These are phyloP conservation scores for Drosophila tropicalis DNA, from an alignment of 1,140 invertebrate species.

Conservation along the genomic window DNA sequence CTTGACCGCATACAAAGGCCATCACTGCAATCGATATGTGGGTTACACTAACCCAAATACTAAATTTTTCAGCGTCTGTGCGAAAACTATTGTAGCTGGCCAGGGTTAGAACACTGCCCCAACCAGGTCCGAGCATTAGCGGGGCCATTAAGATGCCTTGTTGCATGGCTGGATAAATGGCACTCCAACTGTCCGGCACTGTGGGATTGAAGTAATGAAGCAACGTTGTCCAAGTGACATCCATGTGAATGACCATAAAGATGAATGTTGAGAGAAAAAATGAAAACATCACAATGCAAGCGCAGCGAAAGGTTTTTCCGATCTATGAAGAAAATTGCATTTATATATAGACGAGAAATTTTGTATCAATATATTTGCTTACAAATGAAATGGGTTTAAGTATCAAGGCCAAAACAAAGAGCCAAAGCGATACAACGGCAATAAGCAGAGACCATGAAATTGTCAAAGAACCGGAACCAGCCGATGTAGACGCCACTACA, in stretches of 20 bases:
- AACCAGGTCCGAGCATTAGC: constrained; percentile 70
- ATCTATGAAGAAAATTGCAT: constrained; percentile 46
- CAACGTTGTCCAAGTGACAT: constrained; percentile 41
- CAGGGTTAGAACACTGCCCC: constrained; percentile 72
- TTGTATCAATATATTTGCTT: background rate
- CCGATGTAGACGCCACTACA: constrained; percentile 55
- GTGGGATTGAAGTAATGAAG: constrained; percentile 51
- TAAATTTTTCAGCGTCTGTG: constrained; percentile 65
- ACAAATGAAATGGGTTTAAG: constrained; percentile 66
- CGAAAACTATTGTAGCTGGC: constrained; percentile 76
- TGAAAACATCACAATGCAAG: constrained; percentile 64
- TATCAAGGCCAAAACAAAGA: constrained; percentile 50
- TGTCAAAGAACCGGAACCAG: constrained; percentile 32
- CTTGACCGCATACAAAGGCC: constrained; percentile 65
- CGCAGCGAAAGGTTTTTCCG: constrained; percentile 69
- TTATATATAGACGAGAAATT: background rate
- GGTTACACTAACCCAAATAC: constrained; percentile 65
- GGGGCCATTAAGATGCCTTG: constrained; percentile 66
- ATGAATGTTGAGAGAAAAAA: constrained; percentile 67
- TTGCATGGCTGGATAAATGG: constrained; percentile 29
- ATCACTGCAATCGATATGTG: constrained; percentile 59
- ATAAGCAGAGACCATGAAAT: constrained; percentile 66
- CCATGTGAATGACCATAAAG: constrained; percentile 52
- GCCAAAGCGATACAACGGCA: constrained; percentile 61
- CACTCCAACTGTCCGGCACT: constrained; percentile 29